Evolutionary conservation across 2,797 vertebrate species (phyloP), one percentile per base, ranked within the genome.

Genomic region (Masticophis lateralis): DNA sequence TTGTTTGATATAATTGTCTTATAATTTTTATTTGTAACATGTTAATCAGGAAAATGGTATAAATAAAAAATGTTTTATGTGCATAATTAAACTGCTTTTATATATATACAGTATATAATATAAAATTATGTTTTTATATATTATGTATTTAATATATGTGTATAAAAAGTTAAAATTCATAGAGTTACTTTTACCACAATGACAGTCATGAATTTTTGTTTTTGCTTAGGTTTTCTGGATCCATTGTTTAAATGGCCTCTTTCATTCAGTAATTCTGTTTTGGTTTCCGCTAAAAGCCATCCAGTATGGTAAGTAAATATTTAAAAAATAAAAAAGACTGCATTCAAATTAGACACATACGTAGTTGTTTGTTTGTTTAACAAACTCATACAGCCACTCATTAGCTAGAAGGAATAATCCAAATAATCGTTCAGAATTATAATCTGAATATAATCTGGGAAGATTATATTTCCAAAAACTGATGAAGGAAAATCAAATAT

Each of bases 161-260:
- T 32, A 98, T 97, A 97, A 96, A 96, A 95, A 98, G 99, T 99
- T 98, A 98, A 97, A 97, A 99, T 98, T 99, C 98, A 98, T 95
- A 95, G 96, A 97, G 98, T 98, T 97, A 98, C 98, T 98, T 98
- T 91, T 98, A 98, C 98, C 98, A 97, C 98, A 98, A 98, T 97
- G 97, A 97, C 99, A 99, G 98, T 98, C 98, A 99, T 98, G 98
- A 98, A 98, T 98, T 97, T 98, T 97, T 98, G 97, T 97, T 97
- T 98, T 98, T 97, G 96, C 97, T 97, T 98, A 99, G 99, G 99
- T 99, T 98, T 99, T 99, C 98, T 99, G 99, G 99, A 98, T 99
- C 98, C 99, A 99, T 99, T 99, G 99, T 99, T 98, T 99, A 98
- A 99, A 99, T 96, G 99, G 99, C 97, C 99, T 99, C 97, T 99